Evolutionary conservation across 2,888 invertebrate genomes (phyloP).

Genomic region (Agonopterix arenella): DNA sequence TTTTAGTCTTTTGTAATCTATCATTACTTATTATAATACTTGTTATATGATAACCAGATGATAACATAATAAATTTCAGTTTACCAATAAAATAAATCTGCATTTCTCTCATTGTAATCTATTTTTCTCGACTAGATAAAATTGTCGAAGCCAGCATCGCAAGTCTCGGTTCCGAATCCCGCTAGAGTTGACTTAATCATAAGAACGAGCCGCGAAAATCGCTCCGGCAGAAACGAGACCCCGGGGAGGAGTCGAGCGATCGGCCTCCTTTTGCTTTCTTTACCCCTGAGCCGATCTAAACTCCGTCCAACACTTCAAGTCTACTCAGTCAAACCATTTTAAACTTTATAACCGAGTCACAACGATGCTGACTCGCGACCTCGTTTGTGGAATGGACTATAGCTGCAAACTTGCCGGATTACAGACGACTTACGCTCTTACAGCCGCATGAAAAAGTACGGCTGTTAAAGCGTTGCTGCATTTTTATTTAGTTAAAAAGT

Average conservation of each 20-base stretch:
- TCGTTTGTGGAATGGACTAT: constrained; percentile 13
- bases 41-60: too few relatives aligned
- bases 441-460: constrained; percentile 37
- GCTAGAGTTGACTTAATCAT: constrained; percentile 69
- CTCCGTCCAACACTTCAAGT: constrained; percentile 3
- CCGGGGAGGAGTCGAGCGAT: constrained; percentile 47
- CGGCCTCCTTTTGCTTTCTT: constrained; percentile 50
- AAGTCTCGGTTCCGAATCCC: constrained; percentile 50
- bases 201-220: constrained; percentile 70
- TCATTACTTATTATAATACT: too few relatives aligned
- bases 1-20: too few relatives aligned
- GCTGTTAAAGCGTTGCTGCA: constrained; percentile 43
- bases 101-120: constrained; percentile 11
- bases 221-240: constrained; percentile 66
- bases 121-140: constrained; percentile 17
- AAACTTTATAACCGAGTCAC: too few relatives aligned
- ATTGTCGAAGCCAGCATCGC: constrained; percentile 28
- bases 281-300: constrained; percentile 6
- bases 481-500: constrained; percentile 23
- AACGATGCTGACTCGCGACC: background rate
- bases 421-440: constrained; percentile 44
- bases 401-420: constrained; percentile 46
- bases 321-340: constrained; percentile 16
- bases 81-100: too few relatives aligned
- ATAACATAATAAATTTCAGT: too few relatives aligned